phyloP scores from a whole-genome alignment of 2,113 vertebrate species.

The Axis porcinus region DNA sequence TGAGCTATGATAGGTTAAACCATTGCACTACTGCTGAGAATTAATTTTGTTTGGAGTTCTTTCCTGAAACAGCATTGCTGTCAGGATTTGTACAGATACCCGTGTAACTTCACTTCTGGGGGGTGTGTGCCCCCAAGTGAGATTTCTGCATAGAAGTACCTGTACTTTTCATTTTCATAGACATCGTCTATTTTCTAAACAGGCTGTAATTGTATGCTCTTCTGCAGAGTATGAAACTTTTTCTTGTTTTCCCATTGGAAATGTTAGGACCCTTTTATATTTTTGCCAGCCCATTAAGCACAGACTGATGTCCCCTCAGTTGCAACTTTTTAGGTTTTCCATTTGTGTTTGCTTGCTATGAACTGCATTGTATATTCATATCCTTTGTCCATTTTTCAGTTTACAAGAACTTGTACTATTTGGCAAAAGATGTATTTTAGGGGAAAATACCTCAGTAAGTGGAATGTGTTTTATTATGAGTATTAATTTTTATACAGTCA shows the following conservation, averaged over 20 bases:
- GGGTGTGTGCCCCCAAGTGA: background rate
- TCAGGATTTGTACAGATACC: background rate
- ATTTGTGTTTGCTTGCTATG: background rate
- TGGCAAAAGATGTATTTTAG: background rate
- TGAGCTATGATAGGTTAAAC: background rate
- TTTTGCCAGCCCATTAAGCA: background rate
- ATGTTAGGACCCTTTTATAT: fast-evolving
- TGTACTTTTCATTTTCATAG: background rate
- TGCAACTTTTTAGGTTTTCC: background rate
- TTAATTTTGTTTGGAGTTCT: background rate
- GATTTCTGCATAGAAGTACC: background rate
- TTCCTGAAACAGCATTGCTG: background rate
- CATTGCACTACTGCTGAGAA: fast-evolving
- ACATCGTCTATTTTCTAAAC: background rate
- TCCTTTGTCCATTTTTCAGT: background rate
- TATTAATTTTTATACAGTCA: background rate
- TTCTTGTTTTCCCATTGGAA: fast-evolving
- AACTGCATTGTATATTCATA: fast-evolving
- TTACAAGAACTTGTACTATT: background rate
- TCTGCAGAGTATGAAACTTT: fast-evolving
- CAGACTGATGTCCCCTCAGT: fast-evolving
- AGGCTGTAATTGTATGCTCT: fast-evolving
- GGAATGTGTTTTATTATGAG: background rate
- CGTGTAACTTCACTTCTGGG: background rate
- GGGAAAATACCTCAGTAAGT: background rate